A percentile compares a stretch with the other conserved stretches of the same genome.
Evolutionary conservation across 1,140 invertebrate genomes (phyloP).

Genomic region (Listronotus bonariensis): DNA sequence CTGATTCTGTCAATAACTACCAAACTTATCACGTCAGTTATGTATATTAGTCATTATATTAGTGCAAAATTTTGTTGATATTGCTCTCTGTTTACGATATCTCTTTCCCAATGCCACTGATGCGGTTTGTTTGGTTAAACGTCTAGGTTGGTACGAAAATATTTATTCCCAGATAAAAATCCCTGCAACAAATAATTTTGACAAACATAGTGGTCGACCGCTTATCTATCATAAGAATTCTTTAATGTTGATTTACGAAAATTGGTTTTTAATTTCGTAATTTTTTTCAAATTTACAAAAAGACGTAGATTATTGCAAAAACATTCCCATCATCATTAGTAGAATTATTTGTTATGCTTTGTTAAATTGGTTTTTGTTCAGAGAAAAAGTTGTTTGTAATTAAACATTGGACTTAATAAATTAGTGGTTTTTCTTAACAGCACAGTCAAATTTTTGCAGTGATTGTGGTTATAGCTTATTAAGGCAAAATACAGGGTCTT

Average conservation of each 20-base stretch:
- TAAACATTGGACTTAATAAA: conserved; percentile 5
- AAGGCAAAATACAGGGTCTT: no score
- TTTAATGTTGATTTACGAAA: conserved; percentile 1
- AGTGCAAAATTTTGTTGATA: conserved; percentile 1
- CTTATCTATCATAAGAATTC: conserved; percentile 16
- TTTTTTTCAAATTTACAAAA: conserved; percentile 26
- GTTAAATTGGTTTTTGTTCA: conserved; percentile 3
- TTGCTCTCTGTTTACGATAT: neutral
- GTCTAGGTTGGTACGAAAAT: conserved; percentile 7
- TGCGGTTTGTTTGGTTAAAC: conserved; percentile 7
- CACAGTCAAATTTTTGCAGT: no score
- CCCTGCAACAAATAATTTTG: conserved; percentile 6
- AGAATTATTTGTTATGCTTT: conserved; percentile 16
- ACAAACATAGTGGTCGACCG: neutral
- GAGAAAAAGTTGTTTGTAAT: conserved; percentile 26
- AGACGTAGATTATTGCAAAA: conserved; percentile 27
- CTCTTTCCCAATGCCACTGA: neutral
- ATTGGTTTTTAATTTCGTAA: conserved; percentile 26
- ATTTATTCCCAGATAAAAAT: conserved; percentile 15
- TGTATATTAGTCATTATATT: no score
- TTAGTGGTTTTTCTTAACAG: no score
- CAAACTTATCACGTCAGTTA: neutral
- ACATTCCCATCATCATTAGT: conserved; percentile 14
- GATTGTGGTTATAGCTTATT: no score
- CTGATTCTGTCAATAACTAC: no score